These are phyloP conservation scores for Pterophyllum scalare DNA, from an alignment of 2,113 vertebrate genomes.

Conservation along the genomic window DNA sequence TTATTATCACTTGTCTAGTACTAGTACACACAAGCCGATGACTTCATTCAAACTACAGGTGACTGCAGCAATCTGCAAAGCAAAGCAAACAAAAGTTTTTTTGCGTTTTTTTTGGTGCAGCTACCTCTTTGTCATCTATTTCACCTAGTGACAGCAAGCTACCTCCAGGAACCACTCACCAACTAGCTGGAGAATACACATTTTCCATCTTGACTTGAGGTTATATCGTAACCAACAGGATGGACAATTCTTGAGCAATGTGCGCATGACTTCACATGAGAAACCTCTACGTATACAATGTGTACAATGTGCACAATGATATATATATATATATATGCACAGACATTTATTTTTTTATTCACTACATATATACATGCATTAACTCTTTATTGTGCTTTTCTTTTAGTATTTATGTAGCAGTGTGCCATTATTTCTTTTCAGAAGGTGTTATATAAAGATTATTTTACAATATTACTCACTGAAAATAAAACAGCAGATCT, in stretches of 20 bases:
- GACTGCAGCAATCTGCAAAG: neutral
- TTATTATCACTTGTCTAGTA: neutral
- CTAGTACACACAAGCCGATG: neutral
- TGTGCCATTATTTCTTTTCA: neutral
- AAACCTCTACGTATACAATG: no score
- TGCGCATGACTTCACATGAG: no score
- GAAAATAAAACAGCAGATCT: constrained; percentile 25
- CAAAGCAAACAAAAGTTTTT: neutral
- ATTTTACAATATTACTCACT: constrained; percentile 30
- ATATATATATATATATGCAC: neutral
- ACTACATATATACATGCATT: neutral
- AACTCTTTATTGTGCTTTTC: neutral
- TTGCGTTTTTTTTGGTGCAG: no score
- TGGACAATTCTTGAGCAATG: no score
- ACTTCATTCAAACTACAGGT: neutral
- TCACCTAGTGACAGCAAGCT: neutral
- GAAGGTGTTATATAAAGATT: constrained; percentile 39
- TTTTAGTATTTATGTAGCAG: neutral
- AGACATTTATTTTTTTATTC: neutral
- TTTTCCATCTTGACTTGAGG: neutral
- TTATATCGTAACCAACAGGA: neutral
- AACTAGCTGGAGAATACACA: neutral
- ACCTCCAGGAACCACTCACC: neutral
- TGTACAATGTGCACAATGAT: no score
- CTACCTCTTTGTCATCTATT: neutral